Evolutionary conservation across 1,140 invertebrate genomes (phyloP), one percentile per base, ranked within the genome.

Genomic region (Drosophila burlai): DNA sequence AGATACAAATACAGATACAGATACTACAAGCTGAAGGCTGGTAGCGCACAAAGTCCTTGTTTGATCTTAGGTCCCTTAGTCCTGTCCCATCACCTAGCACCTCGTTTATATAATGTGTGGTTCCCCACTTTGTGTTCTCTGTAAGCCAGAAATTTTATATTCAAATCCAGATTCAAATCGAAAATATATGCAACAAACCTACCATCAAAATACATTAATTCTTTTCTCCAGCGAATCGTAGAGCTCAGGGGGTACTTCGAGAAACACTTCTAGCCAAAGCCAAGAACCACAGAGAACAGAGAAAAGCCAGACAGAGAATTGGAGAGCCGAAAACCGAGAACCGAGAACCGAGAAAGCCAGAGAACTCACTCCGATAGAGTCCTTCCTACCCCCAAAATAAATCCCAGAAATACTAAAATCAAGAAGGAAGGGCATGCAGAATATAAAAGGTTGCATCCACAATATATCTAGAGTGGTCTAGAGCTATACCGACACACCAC

Each of bases 151-250:
- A 63, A 26, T 57, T 9, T 9, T 38, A 43, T 9, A 43, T 26
- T 2, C 24, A 49, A 49, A 16, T 16, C 16, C 26, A 63, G 18
- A 9, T 31, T 9, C 11, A 36, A 34, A 45, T 45, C 45, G 2
- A 16, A 62, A 26, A n/a, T n/a, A 40, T 26, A 46, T 58, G 34
- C 60, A 74, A 58, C 5, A 40, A 52, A 31, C 10, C 49, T 7
- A 63, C 52, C 45, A 55, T 34, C 10, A 10, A 34, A 69, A 43
- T 26, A 47, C 13, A 49, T 60, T 47, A 65, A 61, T 69, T 84
- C 50, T 84, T 84, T 76, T 62, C 63, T 62, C 61, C 81, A 84
- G 81, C 63, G 76, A 80, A 73, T 61, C 62, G 72, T 83, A 80
- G 82, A 73, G 66, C 81, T 79, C 64, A 63, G 74, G 68, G 57